phyloP scores from a whole-genome alignment of 2,888 invertebrate genomes.

The Agrenia bidenticulata region DNA sequence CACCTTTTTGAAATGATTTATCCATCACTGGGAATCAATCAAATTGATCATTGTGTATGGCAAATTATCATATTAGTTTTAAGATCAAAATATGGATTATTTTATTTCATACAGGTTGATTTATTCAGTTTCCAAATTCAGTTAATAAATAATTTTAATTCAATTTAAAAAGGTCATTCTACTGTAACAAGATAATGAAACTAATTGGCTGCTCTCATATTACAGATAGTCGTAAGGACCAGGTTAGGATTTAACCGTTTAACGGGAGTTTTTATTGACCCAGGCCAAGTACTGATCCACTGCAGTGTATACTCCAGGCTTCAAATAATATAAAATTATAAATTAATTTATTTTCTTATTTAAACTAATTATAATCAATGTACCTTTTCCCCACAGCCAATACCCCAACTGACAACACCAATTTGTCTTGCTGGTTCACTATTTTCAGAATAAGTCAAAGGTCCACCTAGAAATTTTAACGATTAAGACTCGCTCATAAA shows the following conservation, averaged over 20 bases:
- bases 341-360: not conserved
- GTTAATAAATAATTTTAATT: no score
- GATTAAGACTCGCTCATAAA: not conserved
- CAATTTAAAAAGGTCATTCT: no score
- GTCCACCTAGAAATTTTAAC: not conserved
- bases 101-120: no score
- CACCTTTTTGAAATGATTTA: no score
- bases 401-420: conserved; percentile 90
- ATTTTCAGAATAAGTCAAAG: not conserved
- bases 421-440: conserved; percentile 71
- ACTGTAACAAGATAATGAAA: no score
- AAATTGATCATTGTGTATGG: no score
- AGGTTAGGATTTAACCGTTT: not conserved
- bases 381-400: conserved; percentile 75
- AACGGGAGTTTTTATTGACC: conserved; percentile 73
- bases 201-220: no score
- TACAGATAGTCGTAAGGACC: no score
- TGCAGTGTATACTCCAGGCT: conserved; percentile 85
- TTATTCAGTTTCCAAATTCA: no score
- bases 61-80: no score
- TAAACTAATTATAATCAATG: not conserved
- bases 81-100: no score
- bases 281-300: conserved; percentile 79
- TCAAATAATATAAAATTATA: not conserved
- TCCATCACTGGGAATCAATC: no score